Evolutionary conservation across 2,888 invertebrate species (phyloP), one percentile per base, ranked within the genome.

Genomic region (Meiosimyza decipiens): DNA sequence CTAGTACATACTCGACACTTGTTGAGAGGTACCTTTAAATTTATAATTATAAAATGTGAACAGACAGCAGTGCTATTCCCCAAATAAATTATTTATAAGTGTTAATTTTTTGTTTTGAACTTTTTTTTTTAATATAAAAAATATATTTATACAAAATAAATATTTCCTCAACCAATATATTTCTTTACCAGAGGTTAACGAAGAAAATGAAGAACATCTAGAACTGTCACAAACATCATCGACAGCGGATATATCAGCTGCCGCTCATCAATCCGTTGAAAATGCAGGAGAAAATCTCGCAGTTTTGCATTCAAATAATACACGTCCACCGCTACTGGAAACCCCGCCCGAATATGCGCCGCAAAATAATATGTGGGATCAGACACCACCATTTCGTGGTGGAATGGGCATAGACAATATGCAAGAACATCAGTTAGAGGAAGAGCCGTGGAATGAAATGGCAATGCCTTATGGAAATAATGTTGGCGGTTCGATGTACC

Each of bases 331-430:
- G 50, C 72, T 85, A 64, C 76, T 85, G 33, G 83, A 84, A 75
- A 85, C 84, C 18, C 84, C 84, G 22, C 68, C 80, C 13, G 85
- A 85, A 59, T 84, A 83, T 76, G 75, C 77, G 16, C 75, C 76
- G 16, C 73, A 73, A 54, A 79, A 77, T 67, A 79, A 77, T 66
- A 74, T 78, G 55, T 85, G 84, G 85, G 84, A 84, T 57, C 49
- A 72, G 22, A 50, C 22, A 62, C 28, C 70, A 50, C 69, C 71
- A 6, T 50, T 62, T 33, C 57, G 54, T 18, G 16, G 28, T 51
- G 64, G 57, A 15, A 52, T 72, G 15, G 74, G 65, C 51, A 73
- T 64, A 47, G 72, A 77, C 59, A 74, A 74, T 40, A 71, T 74
- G 22, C 74, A 75, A 50, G 72, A 75, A 15, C 79, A 76, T n/a